Percentiles rank a stretch among this genome's conserved stretches.
Conservation (phyloP, 1,140 invertebrate genomes). For the Halotydeus destructor region DNA sequence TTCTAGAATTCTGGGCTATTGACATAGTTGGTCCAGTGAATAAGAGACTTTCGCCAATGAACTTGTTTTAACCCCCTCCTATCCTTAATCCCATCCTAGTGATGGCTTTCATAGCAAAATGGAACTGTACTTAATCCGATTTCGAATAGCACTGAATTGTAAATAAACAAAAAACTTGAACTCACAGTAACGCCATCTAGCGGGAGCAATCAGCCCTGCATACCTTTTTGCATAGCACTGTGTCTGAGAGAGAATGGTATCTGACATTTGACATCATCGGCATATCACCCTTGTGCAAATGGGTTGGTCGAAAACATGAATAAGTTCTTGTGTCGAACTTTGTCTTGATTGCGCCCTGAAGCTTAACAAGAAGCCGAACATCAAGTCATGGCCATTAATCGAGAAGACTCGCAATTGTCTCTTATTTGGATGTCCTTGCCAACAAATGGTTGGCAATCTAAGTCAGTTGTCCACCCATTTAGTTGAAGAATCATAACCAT, state of each 20-base stretch:
- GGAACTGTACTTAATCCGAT: background rate
- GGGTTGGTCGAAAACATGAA: background rate
- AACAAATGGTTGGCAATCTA: too few species aligned
- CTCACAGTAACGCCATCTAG: background rate
- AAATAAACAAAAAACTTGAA: background rate
- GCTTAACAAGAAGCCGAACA: too few species aligned
- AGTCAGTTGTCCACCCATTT: too few species aligned
- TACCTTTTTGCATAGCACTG: background rate
- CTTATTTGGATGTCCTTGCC: too few species aligned
- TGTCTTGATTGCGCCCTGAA: too few species aligned
- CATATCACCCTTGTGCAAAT: conserved; percentile 2
- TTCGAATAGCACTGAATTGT: background rate
- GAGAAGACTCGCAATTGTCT: too few species aligned
- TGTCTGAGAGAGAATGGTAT: background rate
- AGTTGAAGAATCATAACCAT: too few species aligned
- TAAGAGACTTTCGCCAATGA: too few species aligned
- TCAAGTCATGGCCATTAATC: too few species aligned
- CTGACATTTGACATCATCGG: background rate
- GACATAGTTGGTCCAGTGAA: background rate
- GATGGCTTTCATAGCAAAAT: too few species aligned
- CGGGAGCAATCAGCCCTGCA: background rate
- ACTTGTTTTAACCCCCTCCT: too few species aligned
- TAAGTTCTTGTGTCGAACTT: background rate
- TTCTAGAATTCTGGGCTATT: background rate
- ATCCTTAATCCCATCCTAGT: too few species aligned